Evolutionary conservation across 2,888 invertebrate genomes (phyloP).

Genomic region (Rotaria macrura): DNA sequence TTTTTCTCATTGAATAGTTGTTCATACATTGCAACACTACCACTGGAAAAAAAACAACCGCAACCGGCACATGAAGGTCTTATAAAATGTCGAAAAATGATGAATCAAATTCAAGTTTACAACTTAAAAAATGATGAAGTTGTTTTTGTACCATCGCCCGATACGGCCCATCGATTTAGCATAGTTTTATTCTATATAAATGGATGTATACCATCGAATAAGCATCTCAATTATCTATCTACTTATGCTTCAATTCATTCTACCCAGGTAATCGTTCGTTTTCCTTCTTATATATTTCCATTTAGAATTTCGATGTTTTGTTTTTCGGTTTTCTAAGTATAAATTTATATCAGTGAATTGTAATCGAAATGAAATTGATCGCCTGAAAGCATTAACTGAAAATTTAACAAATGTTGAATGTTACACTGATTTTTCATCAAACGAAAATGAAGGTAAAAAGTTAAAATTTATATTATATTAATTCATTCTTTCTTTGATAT

Average conservation of each 20-base stretch:
- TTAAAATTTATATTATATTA: neutral
- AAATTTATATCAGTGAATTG: neutral
- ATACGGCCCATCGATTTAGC: neutral
- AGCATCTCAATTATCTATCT: neutral
- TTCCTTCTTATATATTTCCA: too few species aligned
- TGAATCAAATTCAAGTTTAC: neutral
- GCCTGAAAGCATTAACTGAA: neutral
- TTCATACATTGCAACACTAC: neutral
- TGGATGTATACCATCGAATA: neutral
- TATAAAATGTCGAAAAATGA: neutral
- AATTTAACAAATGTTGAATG: neutral
- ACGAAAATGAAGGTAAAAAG: neutral
- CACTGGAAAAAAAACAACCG: neutral
- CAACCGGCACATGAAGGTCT: neutral
- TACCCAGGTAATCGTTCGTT: neutral
- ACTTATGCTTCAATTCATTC: neutral
- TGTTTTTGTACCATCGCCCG: neutral
- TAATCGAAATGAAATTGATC: neutral
- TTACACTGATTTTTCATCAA: neutral
- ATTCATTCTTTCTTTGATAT: neutral
- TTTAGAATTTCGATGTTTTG: neutral
- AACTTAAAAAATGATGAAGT: neutral
- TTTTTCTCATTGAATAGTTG: neutral
- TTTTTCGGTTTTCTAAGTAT: neutral
- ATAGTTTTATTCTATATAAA: neutral